phyloP scores from a whole-genome alignment of 2,888 invertebrate genomes.

The Serripes groenlandicus region DNA sequence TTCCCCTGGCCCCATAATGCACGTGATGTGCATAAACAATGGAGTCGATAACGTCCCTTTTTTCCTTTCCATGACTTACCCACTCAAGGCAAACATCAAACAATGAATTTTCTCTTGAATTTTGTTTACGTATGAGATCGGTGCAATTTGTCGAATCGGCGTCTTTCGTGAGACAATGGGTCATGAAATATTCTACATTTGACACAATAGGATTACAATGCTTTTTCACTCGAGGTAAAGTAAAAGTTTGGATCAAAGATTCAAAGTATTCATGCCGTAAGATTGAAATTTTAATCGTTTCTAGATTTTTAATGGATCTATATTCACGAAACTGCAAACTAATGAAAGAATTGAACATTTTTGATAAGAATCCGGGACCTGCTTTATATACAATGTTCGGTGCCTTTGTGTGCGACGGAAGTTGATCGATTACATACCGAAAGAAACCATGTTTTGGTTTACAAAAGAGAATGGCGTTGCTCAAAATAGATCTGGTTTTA shows the following conservation, averaged over 20 bases:
- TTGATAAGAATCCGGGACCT: background rate
- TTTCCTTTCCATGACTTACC: background rate
- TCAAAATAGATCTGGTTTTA: background rate
- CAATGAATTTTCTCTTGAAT: background rate
- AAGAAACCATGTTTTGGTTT: background rate
- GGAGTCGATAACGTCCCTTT: background rate
- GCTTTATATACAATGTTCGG: background rate
- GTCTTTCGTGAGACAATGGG: background rate
- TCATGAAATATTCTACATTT: background rate
- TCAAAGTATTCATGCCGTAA: background rate
- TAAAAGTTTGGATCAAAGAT: background rate
- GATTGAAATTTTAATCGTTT: background rate
- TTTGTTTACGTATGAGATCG: background rate
- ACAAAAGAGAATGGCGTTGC: background rate
- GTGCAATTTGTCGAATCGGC: background rate
- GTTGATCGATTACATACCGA: background rate
- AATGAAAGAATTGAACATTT: background rate
- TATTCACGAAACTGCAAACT: background rate
- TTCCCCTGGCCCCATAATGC: too few relatives aligned
- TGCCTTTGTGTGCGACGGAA: background rate
- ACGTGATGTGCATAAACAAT: background rate
- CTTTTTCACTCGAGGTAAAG: too few relatives aligned
- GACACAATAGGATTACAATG: background rate
- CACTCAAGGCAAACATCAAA: conserved; percentile 1
- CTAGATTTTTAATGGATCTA: background rate